Conservation (phyloP, 2,888 invertebrate species). For the Apamea sordens region DNA sequence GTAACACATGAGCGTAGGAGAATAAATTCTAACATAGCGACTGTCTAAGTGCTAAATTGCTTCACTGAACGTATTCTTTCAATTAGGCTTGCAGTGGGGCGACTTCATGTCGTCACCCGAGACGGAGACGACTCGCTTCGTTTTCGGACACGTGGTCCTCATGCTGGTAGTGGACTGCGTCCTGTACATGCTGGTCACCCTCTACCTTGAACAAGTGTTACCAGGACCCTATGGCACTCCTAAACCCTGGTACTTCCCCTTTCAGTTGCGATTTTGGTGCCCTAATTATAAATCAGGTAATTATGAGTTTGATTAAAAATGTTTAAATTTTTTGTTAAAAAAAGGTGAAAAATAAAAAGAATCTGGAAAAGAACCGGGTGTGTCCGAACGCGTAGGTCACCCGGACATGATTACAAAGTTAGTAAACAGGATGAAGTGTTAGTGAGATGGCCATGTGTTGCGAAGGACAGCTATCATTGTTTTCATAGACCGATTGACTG, state of each 20-base stretch:
- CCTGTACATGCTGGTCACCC: conserved; percentile 93
- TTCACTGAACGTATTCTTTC: conserved; percentile 46
- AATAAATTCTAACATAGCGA: conserved; percentile 49
- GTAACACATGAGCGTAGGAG: conserved; percentile 51
- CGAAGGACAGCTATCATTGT: not conserved
- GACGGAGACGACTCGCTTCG: conserved; percentile 92
- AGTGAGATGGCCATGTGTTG: not conserved
- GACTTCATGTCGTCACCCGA: conserved; percentile 91
- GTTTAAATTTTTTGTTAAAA: not conserved
- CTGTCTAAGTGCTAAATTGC: conserved; percentile 53
- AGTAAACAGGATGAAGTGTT: no score
- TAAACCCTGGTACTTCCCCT: conserved; percentile 95
- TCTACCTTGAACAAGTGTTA: conserved; percentile 96
- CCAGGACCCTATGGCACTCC: conserved; percentile 97
- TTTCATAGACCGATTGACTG: not conserved
- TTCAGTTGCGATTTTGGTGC: conserved; percentile 91
- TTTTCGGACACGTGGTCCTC: conserved; percentile 92
- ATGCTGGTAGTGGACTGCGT: conserved; percentile 93
- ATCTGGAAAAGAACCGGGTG: not conserved
- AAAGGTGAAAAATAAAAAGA: not conserved
- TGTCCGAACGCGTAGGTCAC: not conserved
- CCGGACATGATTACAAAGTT: not conserved
- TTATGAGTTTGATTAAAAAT: conserved; percentile 11
- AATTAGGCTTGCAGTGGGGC: conserved; percentile 91
- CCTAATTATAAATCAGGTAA: conserved; percentile 65